Conservation (phyloP, 1,140 invertebrate species). For the Zaprionus lachaisei region DNA sequence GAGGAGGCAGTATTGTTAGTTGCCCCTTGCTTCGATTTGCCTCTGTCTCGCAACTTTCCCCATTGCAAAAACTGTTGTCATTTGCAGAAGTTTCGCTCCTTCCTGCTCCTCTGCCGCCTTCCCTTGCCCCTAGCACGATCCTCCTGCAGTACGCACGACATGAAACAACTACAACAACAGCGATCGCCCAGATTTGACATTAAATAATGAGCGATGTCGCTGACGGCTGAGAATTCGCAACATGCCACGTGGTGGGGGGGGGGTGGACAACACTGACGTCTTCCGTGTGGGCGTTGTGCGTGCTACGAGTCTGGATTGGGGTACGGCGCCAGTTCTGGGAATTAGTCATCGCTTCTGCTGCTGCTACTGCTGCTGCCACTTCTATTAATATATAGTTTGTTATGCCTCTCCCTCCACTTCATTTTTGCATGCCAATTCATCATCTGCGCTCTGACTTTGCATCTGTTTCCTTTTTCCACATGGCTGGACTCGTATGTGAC, state of each 20-base stretch:
- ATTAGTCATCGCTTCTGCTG: constrained; percentile 57
- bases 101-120: constrained; percentile 35
- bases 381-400: constrained; percentile 59
- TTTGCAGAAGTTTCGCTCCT: constrained; percentile 37
- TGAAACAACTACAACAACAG: constrained; percentile 24
- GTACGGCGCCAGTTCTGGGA: constrained; percentile 33
- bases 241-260: constrained; percentile 34
- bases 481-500: constrained; percentile 32
- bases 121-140: background rate
- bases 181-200: constrained; percentile 76
- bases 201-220: constrained; percentile 81
- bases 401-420: background rate
- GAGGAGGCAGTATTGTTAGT: constrained; percentile 6
- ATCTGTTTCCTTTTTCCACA: constrained; percentile 54
- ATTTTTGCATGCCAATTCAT: constrained; percentile 64
- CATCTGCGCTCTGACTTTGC: constrained; percentile 61
- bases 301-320: constrained; percentile 29
- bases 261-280: background rate
- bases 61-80: constrained; percentile 77
- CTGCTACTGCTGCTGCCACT: constrained; percentile 11
- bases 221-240: constrained; percentile 80
- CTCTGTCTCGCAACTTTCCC: constrained; percentile 67
- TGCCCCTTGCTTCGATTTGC: constrained; percentile 63
- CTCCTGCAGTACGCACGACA: constrained; percentile 41
- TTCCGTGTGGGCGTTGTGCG: constrained; percentile 37